Base-by-base conservation (phyloP, 2,797 vertebrate species). In the Amblyopsis hoosieri region DNA sequence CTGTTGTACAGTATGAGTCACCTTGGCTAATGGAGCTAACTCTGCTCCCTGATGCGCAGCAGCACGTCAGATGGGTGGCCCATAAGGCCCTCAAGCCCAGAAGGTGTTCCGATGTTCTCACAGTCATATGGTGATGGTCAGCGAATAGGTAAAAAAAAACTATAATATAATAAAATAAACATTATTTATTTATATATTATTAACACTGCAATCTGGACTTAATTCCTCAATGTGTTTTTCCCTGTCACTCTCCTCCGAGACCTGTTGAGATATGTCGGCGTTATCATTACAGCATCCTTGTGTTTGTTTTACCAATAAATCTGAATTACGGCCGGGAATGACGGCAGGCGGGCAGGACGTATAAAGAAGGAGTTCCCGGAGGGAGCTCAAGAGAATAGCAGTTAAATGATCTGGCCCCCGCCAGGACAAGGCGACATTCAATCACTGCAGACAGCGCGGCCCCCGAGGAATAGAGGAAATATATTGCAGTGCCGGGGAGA, bases 401-500 rank as follows among this genome's bases (percentile, higher is more conserved):
- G 77, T 82, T 88, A 87, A 90, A 88, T 89, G 86, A 82, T 88
- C 66, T 77, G 86, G 79, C 83, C 86, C 86, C 78, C 81, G 81
- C 65, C 79, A 71, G 81, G 86, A 90, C 85, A 76, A 84, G 85
- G 72, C 75, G 58, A 76, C 77, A 67, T 82, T 90, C 90, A 88
- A 88, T 92, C 89, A 89, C 80, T 8, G 62, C 61, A 64, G 87
- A 87, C 88, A 86, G 77, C 69, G 58, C 57, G 54, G 67, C 84
- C 85, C 23, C 78, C 7, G 47, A 77, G 87, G 81, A 85, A 67
- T 62, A 73, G 64, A 64, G 71, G 81, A 70, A 84, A 83, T 79
- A 79, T 65, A 79, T 75, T 68, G 62, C 12, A 52, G 56, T 79
- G 71, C 79, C 76, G 74, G 78, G 72, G 69, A 73, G 76, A 82